Percentiles rank a stretch among this genome's conserved stretches.
Conservation (phyloP, 2,797 vertebrate species). For the Harpagifer antarcticus region DNA sequence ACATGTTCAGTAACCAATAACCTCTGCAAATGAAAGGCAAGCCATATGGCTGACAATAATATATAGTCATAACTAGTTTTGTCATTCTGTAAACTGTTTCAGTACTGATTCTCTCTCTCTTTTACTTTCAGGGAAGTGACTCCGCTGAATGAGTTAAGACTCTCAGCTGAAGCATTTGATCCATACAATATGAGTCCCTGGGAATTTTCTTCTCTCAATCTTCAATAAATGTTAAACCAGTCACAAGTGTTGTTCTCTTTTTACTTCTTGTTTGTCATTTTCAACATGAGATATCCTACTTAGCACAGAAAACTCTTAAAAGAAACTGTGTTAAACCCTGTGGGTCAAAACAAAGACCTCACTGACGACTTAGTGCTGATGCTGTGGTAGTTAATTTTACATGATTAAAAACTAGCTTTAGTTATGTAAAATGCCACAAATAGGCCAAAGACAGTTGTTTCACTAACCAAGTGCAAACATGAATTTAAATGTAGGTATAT, state of each 20-base stretch:
- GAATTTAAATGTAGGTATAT: constrained; percentile 3
- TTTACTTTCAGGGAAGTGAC: constrained; percentile 67
- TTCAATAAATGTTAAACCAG: constrained; percentile 54
- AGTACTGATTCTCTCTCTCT: constrained; percentile 16
- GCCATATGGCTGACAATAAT: background rate
- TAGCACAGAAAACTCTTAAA: background rate
- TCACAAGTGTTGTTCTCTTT: constrained; percentile 4
- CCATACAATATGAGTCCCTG: constrained; percentile 62
- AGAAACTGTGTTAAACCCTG: background rate
- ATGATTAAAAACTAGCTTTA: background rate
- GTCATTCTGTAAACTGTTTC: background rate
- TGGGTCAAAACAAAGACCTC: constrained; percentile 2
- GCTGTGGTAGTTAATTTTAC: background rate
- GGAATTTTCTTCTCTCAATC: constrained; percentile 33
- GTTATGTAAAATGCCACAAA: background rate
- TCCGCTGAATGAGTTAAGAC: constrained; percentile 63
- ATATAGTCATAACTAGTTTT: too few species aligned
- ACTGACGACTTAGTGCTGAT: background rate
- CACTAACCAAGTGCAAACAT: constrained; percentile 6
- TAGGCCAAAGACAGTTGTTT: background rate
- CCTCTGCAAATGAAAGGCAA: background rate
- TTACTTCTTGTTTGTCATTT: background rate
- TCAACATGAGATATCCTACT: background rate
- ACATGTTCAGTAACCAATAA: background rate
- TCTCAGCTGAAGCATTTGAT: constrained; percentile 16